phyloP scores from a whole-genome alignment of 2,113 vertebrate species.

The Corvus hawaiiensis region DNA sequence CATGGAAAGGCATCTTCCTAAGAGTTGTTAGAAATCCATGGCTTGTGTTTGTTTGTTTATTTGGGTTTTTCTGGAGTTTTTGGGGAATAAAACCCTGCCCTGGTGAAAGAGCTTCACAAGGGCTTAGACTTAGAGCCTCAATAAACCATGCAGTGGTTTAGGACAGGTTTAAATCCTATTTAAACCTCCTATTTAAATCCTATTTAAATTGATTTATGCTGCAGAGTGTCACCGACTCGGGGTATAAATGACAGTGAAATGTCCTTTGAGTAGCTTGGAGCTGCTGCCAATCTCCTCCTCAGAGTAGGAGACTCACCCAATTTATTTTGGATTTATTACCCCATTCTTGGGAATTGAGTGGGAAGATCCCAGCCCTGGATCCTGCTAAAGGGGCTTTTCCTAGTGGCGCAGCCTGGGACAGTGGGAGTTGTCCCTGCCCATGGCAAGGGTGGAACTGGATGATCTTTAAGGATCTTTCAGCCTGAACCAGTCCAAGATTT shows the following conservation, averaged over 20 bases:
- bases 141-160: not conserved
- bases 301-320: fast-evolving
- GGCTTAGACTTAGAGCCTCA: not conserved
- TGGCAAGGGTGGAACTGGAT: not conserved
- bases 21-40: not conserved
- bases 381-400: not conserved
- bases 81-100: not conserved
- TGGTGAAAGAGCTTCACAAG: not conserved
- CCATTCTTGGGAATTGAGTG: not conserved
- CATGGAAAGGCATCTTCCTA: not conserved
- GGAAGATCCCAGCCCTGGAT: not conserved
- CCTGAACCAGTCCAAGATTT: not conserved
- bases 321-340: not conserved
- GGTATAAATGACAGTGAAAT: not conserved
- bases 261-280: not conserved
- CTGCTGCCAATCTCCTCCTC: not conserved
- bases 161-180: not conserved
- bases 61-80: fast-evolving
- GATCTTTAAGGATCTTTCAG: not conserved
- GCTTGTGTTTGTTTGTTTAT: not conserved
- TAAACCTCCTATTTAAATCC: not conserved
- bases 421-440: not conserved
- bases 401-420: not conserved
- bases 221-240: fast-evolving
- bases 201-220: not conserved